A percentile compares a stretch with the other conserved stretches of the same genome.
Evolutionary conservation across 2,113 vertebrate species (phyloP).

Genomic region (Pangasianodon hypophthalmus): DNA sequence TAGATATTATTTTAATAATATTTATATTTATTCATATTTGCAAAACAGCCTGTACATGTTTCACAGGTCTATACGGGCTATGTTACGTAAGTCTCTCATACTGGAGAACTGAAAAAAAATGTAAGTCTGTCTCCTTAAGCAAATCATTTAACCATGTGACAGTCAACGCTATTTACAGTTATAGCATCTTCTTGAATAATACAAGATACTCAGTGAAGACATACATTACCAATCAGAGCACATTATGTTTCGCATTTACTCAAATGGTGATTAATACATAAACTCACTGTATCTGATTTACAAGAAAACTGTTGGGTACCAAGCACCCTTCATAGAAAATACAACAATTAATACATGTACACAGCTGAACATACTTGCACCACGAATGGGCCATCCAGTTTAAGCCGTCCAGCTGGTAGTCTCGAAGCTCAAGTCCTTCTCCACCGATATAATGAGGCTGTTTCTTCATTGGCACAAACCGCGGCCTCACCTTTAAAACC

Average conservation of each 20-base stretch:
- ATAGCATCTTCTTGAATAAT: neutral
- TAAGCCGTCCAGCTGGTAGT: slow-evolving; percentile 94
- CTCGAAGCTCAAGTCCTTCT: slow-evolving; percentile 89
- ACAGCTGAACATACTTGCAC: slow-evolving; percentile 89
- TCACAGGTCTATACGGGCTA: neutral
- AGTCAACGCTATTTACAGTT: neutral
- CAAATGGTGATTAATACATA: neutral
- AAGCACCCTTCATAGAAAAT: neutral
- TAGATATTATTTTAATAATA: neutral
- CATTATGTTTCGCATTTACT: neutral
- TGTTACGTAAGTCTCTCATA: neutral
- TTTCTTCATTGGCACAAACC: slow-evolving; percentile 94
- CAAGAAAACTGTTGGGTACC: neutral
- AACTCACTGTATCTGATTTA: neutral
- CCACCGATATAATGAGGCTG: slow-evolving; percentile 90
- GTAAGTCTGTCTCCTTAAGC: neutral
- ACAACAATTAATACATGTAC: neutral
- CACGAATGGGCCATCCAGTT: slow-evolving; percentile 99
- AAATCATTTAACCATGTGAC: neutral
- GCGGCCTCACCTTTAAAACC: slow-evolving; percentile 94
- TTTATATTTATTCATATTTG: neutral
- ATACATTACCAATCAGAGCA: neutral
- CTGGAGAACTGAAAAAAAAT: neutral
- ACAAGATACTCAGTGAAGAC: neutral
- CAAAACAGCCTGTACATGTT: neutral